Evolutionary conservation across 2,888 invertebrate species (phyloP).

Genomic region (Dione juno): DNA sequence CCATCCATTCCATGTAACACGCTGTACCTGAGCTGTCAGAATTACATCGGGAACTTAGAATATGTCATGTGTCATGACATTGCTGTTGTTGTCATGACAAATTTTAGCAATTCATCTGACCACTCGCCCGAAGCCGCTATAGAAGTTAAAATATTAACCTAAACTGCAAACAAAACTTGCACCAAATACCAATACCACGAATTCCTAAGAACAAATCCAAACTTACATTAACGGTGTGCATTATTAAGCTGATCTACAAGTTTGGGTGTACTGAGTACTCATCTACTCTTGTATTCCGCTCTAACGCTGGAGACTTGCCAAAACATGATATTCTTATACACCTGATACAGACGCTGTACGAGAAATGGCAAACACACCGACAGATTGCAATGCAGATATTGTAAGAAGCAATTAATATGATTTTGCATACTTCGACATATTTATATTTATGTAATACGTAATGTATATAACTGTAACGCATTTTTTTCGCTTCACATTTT

Average conservation of each 20-base stretch:
- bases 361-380: background rate
- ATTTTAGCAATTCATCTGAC: too few species aligned
- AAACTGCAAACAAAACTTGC: too few species aligned
- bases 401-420: constrained; percentile 2
- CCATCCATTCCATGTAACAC: too few species aligned
- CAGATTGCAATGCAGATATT: constrained; percentile 7
- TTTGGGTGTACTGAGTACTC: background rate
- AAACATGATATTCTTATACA: constrained; percentile 28
- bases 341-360: constrained; percentile 3
- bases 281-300: constrained; percentile 1
- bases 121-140: too few species aligned
- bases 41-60: too few species aligned
- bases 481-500: background rate
- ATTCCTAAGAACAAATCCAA: constrained; percentile 8
- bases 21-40: too few species aligned
- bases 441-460: too few species aligned
- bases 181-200: constrained; percentile 8
- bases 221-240: constrained; percentile 21
- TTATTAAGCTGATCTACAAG: constrained; percentile 23
- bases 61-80: too few species aligned
- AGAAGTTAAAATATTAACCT: too few species aligned
- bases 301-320: constrained; percentile 15
- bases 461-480: too few species aligned
- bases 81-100: too few species aligned
- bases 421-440: background rate